Conservation (phyloP, 2,888 invertebrate species). For the Aphodius sticticus region DNA sequence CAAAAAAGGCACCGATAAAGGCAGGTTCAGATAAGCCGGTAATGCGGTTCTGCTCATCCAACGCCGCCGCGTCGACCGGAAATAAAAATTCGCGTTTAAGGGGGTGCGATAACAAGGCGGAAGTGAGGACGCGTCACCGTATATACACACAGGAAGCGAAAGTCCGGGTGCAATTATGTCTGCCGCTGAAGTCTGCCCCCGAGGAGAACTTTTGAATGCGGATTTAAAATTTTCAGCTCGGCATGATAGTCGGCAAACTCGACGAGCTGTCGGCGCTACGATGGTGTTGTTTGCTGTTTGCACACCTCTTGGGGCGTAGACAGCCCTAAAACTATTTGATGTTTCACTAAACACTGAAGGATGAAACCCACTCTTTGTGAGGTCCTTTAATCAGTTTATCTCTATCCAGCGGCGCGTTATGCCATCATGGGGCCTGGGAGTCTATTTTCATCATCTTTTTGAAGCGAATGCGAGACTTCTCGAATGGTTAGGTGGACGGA, state of each 20-base stretch:
- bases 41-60: neutral
- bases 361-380: neutral
- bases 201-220: neutral
- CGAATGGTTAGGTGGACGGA: no score
- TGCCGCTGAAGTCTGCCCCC: constrained; percentile 19
- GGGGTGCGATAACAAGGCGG: constrained; percentile 37
- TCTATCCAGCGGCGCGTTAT: no score
- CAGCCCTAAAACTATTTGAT: neutral
- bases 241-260: neutral
- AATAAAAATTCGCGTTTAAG: neutral
- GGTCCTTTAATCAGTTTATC: no score
- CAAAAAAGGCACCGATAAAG: neutral
- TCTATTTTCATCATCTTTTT: no score
- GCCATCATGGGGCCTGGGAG: no score
- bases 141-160: constrained; percentile 39
- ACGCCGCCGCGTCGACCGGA: neutral
- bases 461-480: no score
- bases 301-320: neutral
- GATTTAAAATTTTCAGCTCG: neutral
- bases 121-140: constrained; percentile 38
- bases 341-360: neutral
- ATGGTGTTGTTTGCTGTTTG: neutral
- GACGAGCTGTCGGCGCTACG: neutral
- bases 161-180: constrained; percentile 39
- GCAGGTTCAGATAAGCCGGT: neutral